Evolutionary conservation across 2,113 vertebrate species (phyloP).

Genomic region (Amphiprion percula): DNA sequence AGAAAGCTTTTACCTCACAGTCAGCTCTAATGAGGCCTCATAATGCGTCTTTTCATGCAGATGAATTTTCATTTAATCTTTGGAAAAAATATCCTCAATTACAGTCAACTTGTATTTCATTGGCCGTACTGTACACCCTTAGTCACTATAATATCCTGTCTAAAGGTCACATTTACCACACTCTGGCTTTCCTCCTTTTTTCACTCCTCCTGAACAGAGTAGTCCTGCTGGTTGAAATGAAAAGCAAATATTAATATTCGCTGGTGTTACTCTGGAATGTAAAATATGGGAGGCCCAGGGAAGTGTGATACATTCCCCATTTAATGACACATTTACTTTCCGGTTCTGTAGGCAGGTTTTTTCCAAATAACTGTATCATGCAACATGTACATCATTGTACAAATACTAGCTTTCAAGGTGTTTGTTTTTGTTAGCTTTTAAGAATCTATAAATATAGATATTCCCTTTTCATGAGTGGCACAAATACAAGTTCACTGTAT

Average conservation of each 20-base stretch:
- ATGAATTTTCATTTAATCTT: slow-evolving; percentile 52
- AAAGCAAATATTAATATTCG: slow-evolving; percentile 89
- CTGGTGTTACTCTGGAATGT: slow-evolving; percentile 79
- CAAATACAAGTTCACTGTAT: background rate
- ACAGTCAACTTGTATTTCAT: slow-evolving; percentile 50
- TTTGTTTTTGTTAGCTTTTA: background rate
- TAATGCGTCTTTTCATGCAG: slow-evolving; percentile 30
- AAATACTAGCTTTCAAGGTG: background rate
- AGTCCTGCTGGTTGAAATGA: slow-evolving; percentile 80
- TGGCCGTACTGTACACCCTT: slow-evolving; percentile 41
- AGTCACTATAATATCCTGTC: slow-evolving; percentile 79
- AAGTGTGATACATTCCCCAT: slow-evolving; percentile 76
- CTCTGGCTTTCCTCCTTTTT: slow-evolving; percentile 39
- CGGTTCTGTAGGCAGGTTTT: slow-evolving; percentile 35
- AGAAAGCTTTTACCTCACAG: slow-evolving; percentile 23
- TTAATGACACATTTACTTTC: slow-evolving; percentile 75
- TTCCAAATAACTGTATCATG: slow-evolving; percentile 33
- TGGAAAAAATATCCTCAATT: slow-evolving; percentile 26
- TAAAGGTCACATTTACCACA: slow-evolving; percentile 64
- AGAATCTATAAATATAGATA: background rate
- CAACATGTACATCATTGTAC: slow-evolving; percentile 1
- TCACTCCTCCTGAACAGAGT: slow-evolving; percentile 69
- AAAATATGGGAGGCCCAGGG: slow-evolving; percentile 73
- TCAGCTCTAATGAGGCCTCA: slow-evolving; percentile 10
- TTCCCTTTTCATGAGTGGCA: too few species aligned